Evolutionary conservation across 2,797 vertebrate species (phyloP), one percentile per base, ranked within the genome.

Genomic region (Manis crassicaudata): DNA sequence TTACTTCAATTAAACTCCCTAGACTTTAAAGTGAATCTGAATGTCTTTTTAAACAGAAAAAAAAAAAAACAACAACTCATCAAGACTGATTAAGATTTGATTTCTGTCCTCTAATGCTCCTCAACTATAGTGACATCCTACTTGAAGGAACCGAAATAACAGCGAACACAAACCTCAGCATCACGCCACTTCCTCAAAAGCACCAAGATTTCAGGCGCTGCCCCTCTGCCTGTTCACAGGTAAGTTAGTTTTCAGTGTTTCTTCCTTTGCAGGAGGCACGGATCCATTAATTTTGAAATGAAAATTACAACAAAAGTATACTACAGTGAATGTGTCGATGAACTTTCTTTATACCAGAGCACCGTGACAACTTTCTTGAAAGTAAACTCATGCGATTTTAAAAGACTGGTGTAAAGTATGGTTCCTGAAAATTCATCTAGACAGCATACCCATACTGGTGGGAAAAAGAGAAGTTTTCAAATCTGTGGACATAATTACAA

Each of bases 1-100:
- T 98, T 93, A 96, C 90, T 98, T 98, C 90, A 98, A 98, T 98
- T 98, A 97, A 97, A 97, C 93, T 97, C 97, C 96, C 97, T 77
- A 97, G 85, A 72, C 75, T 96, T 96, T 89, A 29, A 70, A 17
- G 85, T 81, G 86, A 98, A 98, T 96, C 94, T 92, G 75, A 96
- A 97, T 80, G 93, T 91, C 79, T 46, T 96, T 93, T 97, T 97
- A 70, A 77, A 94, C 54, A 23, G 60, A 62, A 85, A 70, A 65
- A 76, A 35, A 35, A 35, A 35, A 35, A 35, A 35, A n/a, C n/a
- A 35, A 35, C 56, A 54, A 54, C 5, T 1, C 50, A 43, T 83
- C 17, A 65, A 94, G 70, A 56, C 56, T 32, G 81, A 94, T 77
- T 76, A 86, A 56, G 37, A 73, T 92, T 80, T 91, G 43, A 65